Percentiles rank a stretch among this genome's conserved stretches.
These are phyloP conservation scores for Parauchenoglanis ngamensis DNA, from an alignment of 2,797 vertebrate genomes.

Conservation along the genomic window DNA sequence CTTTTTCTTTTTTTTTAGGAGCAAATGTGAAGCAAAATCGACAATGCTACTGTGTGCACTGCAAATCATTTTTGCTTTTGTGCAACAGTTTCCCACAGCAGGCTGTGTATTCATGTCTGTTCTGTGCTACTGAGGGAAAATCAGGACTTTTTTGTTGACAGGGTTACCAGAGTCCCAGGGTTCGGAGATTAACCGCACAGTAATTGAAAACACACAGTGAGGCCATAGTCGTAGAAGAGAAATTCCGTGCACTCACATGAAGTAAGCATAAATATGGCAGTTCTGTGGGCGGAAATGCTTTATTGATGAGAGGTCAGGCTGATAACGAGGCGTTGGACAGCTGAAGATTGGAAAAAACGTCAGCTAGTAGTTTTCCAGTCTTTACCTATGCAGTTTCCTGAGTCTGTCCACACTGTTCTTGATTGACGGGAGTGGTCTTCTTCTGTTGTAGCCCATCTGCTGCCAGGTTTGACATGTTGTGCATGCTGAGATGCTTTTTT, in stretches of 20 bases:
- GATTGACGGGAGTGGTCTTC: no score
- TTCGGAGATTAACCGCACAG: background rate
- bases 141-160: background rate
- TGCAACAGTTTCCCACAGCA: conserved; percentile 11
- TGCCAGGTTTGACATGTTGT: background rate
- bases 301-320: background rate
- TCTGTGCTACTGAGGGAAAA: background rate
- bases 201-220: conserved; percentile 4
- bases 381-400: background rate
- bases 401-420: no score
- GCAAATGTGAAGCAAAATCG: background rate
- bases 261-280: background rate
- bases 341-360: background rate
- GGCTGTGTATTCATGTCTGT: background rate
- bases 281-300: background rate
- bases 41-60: background rate
- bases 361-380: background rate
- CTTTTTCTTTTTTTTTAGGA: background rate
- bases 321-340: background rate
- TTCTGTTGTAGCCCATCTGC: no score
- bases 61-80: background rate
- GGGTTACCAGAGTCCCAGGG: background rate
- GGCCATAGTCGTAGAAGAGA: background rate
- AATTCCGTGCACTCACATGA: background rate
- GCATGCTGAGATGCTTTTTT: background rate